phyloP scores from a whole-genome alignment of 35 echinoderm and acorn worm genomes.

The Apostichopus japonicus region DNA sequence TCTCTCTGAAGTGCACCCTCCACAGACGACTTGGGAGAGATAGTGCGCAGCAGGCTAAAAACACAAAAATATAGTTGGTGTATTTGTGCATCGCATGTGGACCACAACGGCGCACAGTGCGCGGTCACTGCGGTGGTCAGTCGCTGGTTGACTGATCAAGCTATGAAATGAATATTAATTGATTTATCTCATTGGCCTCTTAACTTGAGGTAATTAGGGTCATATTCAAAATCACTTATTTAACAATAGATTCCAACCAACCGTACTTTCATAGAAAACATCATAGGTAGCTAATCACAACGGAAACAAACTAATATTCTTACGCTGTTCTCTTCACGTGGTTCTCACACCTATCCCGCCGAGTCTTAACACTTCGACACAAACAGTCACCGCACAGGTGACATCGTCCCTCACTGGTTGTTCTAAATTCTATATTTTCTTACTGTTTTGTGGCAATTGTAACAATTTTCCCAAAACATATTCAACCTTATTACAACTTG shows the following conservation, averaged over 20 bases:
- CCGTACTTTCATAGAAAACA: neutral
- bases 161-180: neutral
- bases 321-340: neutral
- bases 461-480: too few species aligned
- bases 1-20: neutral
- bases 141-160: neutral
- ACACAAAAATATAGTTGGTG: neutral
- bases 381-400: conserved; percentile 34
- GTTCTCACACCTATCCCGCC: conserved; percentile 22
- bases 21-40: neutral
- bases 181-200: neutral
- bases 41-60: neutral
- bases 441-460: too few species aligned
- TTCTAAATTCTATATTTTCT: too few species aligned
- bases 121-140: conserved; percentile 35
- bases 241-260: neutral
- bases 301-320: conserved; percentile 1
- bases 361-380: conserved; percentile 20
- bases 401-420: neutral
- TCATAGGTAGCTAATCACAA: neutral
- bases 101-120: neutral
- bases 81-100: neutral
- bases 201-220: neutral
- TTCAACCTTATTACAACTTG: too few species aligned
- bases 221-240: neutral